A percentile compares a stretch with the other conserved stretches of the same genome.
phyloP scores from a whole-genome alignment of 2,888 invertebrate species.

The Panopea generosa region DNA sequence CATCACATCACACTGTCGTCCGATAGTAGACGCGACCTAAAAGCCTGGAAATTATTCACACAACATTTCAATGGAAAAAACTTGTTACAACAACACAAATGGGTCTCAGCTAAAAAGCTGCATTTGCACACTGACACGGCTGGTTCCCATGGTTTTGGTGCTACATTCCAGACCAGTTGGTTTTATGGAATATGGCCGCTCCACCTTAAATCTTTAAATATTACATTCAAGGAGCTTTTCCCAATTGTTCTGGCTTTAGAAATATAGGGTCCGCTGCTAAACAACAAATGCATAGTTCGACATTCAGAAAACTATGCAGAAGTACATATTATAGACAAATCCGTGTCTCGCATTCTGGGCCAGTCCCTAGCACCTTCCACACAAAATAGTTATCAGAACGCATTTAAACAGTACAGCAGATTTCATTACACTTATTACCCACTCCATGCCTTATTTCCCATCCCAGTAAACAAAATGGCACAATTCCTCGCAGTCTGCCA shows the following conservation, averaged over 20 bases:
- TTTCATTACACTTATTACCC: no score
- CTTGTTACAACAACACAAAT: constrained; percentile 22
- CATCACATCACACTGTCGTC: constrained; percentile 35
- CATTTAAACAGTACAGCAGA: no score
- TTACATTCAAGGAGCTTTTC: constrained; percentile 36
- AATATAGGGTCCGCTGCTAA: constrained; percentile 10
- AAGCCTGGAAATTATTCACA: constrained; percentile 38
- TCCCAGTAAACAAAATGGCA: no score
- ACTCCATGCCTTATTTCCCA: no score
- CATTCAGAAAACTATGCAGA: constrained; percentile 56
- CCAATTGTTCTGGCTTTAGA: constrained; percentile 24
- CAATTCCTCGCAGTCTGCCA: no score
- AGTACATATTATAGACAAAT: constrained; percentile 50
- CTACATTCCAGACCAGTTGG: constrained; percentile 35
- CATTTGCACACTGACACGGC: constrained; percentile 42
- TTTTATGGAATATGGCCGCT: constrained; percentile 39
- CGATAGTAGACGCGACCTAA: constrained; percentile 23
- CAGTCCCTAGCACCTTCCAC: no score
- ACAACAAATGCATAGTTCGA: constrained; percentile 19
- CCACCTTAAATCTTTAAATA: not conserved
- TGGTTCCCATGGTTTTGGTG: constrained; percentile 51
- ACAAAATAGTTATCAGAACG: no score
- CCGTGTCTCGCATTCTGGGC: no score
- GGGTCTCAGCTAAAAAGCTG: constrained; percentile 3
- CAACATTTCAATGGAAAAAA: constrained; percentile 47